Conservation (phyloP, 1,140 invertebrate species). For the Neodiprion pinetum region DNA sequence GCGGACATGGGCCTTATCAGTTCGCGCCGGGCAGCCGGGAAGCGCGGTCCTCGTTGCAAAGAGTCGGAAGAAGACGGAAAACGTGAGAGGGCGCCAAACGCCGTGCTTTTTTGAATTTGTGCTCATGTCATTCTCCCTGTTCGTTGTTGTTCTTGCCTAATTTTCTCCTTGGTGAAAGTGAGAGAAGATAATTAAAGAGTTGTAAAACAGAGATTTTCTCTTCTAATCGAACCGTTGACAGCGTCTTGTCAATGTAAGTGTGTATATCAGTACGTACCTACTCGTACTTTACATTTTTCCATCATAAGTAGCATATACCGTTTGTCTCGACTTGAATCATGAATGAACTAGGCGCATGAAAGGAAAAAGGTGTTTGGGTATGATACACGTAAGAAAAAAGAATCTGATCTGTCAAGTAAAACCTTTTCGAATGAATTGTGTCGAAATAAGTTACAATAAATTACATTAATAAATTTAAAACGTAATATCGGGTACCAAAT, state of each 20-base stretch:
- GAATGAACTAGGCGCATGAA: no score
- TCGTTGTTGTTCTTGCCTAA: not conserved
- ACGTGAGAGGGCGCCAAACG: not conserved
- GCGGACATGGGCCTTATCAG: conserved; percentile 36
- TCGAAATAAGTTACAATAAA: no score
- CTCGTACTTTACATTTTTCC: not conserved
- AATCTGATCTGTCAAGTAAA: no score
- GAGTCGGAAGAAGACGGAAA: not conserved
- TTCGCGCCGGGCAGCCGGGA: conserved; percentile 35
- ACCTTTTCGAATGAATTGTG: no score
- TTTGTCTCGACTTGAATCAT: no score
- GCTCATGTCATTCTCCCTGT: no score
- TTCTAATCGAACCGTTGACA: not conserved
- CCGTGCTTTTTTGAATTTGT: not conserved
- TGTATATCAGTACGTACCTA: not conserved
- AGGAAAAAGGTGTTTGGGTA: no score
- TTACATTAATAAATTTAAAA: no score
- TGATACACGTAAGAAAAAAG: no score
- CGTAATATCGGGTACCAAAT: no score
- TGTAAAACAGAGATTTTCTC: not conserved
- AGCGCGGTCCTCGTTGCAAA: conserved; percentile 34
- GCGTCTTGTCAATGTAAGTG: not conserved
- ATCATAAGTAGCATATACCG: not conserved
- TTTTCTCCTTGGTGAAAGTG: not conserved
- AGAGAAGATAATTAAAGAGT: not conserved